Conservation (phyloP, 2,888 invertebrate species). For the Itoplectis maculator region DNA sequence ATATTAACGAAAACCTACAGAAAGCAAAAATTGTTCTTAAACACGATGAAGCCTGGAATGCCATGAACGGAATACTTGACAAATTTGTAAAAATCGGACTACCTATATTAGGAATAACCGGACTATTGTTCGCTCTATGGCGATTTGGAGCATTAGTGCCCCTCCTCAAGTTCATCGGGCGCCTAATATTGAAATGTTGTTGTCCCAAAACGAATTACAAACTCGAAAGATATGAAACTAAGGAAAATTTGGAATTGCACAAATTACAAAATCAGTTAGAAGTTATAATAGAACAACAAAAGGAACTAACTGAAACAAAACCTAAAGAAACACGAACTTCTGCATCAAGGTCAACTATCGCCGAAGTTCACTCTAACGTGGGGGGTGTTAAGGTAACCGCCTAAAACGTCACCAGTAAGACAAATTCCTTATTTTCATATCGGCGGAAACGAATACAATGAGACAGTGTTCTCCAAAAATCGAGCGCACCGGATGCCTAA, state of each 20-base stretch:
- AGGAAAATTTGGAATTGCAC: background rate
- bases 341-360: slow-evolving; percentile 13
- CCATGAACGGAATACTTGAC: slow-evolving; percentile 27
- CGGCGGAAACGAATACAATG: too few relatives aligned
- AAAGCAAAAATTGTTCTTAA: slow-evolving; percentile 7
- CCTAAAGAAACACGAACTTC: background rate
- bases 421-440: too few relatives aligned
- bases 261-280: slow-evolving; percentile 24
- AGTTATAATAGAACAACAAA: slow-evolving; percentile 4
- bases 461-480: too few relatives aligned
- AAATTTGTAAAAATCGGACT: slow-evolving; percentile 17
- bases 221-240: slow-evolving; percentile 26
- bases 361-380: slow-evolving; percentile 37
- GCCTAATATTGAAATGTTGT: slow-evolving; percentile 8
- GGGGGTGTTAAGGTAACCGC: background rate
- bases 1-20: slow-evolving; percentile 8
- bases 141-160: slow-evolving; percentile 26
- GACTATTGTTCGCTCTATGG: slow-evolving; percentile 1
- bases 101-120: background rate
- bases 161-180: slow-evolving; percentile 7
- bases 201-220: slow-evolving; percentile 27
- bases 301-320: background rate
- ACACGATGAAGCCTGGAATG: slow-evolving; percentile 24
- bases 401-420: too few relatives aligned
- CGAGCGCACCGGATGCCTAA: too few relatives aligned